Conservation (phyloP, 2,113 vertebrate genomes). For the Dolichotis patagonum region DNA sequence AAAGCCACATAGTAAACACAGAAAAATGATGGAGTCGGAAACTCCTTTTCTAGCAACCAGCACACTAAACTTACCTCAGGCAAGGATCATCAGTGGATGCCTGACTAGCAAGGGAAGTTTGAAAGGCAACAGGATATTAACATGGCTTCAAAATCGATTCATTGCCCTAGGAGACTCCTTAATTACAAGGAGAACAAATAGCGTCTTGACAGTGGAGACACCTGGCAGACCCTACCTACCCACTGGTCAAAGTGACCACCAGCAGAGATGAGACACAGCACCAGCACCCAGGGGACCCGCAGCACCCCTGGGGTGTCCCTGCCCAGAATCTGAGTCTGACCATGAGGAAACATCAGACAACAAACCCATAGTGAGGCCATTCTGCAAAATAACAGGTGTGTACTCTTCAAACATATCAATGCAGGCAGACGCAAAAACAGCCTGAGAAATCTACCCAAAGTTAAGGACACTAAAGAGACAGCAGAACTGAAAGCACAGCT, state of each 20-base stretch:
- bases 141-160: conserved; percentile 14
- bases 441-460: not conserved
- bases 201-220: not conserved
- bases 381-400: not conserved
- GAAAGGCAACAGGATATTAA: not conserved
- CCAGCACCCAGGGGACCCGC: no score
- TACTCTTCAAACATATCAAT: not conserved
- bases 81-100: conserved; percentile 2
- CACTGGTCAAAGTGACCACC: not conserved
- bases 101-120: not conserved
- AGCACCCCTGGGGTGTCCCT: not conserved
- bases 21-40: conserved; percentile 37
- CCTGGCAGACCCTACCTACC: not conserved
- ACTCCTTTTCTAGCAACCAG: conserved; percentile 38
- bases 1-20: conserved; percentile 48
- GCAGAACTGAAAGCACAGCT: not conserved
- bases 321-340: not conserved
- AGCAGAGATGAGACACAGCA: not conserved
- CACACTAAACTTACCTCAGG: conserved; percentile 39
- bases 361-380: not conserved
- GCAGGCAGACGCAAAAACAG: not conserved
- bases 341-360: not conserved
- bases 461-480: not conserved
- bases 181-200: not conserved
- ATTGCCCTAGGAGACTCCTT: not conserved